Evolutionary conservation across 2,888 invertebrate species (phyloP), one percentile per base, ranked within the genome.

Genomic region (Acleris cristana): DNA sequence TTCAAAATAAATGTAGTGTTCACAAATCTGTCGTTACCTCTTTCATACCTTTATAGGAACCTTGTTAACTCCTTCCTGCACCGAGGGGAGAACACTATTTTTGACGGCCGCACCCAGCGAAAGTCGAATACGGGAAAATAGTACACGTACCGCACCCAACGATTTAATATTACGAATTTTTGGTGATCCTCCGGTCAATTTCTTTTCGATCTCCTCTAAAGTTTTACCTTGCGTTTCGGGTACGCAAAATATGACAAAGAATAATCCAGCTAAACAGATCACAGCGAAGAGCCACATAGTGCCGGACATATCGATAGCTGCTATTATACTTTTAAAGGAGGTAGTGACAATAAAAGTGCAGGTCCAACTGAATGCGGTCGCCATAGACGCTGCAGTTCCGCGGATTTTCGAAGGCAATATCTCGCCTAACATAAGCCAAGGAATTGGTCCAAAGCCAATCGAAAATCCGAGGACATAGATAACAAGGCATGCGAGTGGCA

Each of bases 151-250:
- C 23, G 23, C 23, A 23, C 23, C 23, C 23, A 23, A 23, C 23
- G 23, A 3, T 2, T 72, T 83, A 59, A 82, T 79, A 61, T 73
- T 85, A 21, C 84, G 76, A 18, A 86, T 79, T 82, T 79, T 85
- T 58, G 94, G 87, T 16, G 93, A 87, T 55, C 93, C 91, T 34
- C 95, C 95, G 59, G 95, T 95, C 80, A 97, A 93, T 81, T 95
- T 95, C 74, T 95, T 95, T 87, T 98, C 97, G 81, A 99, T 99
- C 79, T 99, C 98, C 84, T 98, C 98, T 73, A 99, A 94, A 73
- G 96, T 96, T 85, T 96, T 96, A 19, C 99, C 98, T 78, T 96
- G 96, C 2, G 99, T 99, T 91, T 99, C 99, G 14, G 99, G 99
- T 59, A 99, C 97, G 81, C 94, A 96, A 75, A 96, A 90, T 79